Base-by-base conservation (phyloP, 1,140 invertebrate genomes). In the Camponotus vicinus region DNA sequence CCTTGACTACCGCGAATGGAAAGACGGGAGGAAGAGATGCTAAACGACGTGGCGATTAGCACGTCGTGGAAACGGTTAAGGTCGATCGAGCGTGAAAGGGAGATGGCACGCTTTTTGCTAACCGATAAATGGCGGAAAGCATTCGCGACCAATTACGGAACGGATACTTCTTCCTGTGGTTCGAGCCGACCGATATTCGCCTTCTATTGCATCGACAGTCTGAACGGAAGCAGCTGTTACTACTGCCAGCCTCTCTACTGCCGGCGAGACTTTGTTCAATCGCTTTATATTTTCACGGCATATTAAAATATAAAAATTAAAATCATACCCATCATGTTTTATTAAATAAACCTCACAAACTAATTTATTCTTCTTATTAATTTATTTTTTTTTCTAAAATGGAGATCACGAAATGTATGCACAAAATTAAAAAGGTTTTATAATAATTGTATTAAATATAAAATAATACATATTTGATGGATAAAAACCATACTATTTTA, bases 71-170 rank as follows among this genome's bases (percentile, higher is more conserved):
- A 85, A 85, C 7, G 32, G 82, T 85, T 85, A 78, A 85, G 61
- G 59, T 85, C 82, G 82, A 85, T 85, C 59, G 82, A 78, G 73
- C 73, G 61, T 85, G 82, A 85, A 67, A 85, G 63, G 61, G 61
- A 85, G 82, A 78, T 59, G 61, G 27, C 27, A 15, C 45, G 79
- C 69, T 85, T 85, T 85, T 85, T 85, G 73, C 73, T 66, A 34
- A 42, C 45, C 82, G 45, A 85, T 85, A 85, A 85, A 85, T 78
- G 69, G 75, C 63, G 73, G 61, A 77, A 85, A 85, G 63, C 82
- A 78, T 85, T 78, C 82, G 49, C 82, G 73, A 85, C 82, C 82
- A 85, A 85, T 85, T 85, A 78, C 82, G 73, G 45, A 77, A 76
- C 18, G 73, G 73, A 85, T 85, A 85, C 82, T 64, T 85, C 73